A percentile compares a stretch with the other conserved stretches of the same genome.
These are phyloP conservation scores for Dromas ardeola DNA, from an alignment of 2,113 vertebrate species.

Conservation along the genomic window DNA sequence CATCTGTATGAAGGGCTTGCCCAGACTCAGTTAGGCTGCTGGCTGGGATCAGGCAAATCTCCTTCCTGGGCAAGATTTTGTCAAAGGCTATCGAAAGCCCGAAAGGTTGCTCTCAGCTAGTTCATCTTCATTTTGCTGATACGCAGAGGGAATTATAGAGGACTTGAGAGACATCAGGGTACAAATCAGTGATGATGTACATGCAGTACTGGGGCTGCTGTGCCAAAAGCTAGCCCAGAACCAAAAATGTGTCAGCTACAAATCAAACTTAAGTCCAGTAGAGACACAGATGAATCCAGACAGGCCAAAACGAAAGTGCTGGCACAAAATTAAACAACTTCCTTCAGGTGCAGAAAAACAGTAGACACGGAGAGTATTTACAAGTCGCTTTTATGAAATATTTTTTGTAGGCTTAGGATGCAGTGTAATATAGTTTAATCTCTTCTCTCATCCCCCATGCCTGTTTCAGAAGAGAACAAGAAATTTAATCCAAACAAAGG, in stretches of 20 bases:
- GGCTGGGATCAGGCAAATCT: not conserved
- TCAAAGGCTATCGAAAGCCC: not conserved
- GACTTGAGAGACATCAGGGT: not conserved
- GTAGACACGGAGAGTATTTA: not conserved
- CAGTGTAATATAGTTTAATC: slow-evolving; percentile 18
- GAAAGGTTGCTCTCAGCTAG: not conserved
- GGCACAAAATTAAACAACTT: not conserved
- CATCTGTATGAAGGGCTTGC: not conserved
- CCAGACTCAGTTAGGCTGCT: not conserved
- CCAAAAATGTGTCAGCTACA: slow-evolving; percentile 8
- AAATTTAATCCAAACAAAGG: slow-evolving; percentile 57
- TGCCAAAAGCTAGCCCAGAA: slow-evolving; percentile 20
- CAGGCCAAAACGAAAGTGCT: not conserved
- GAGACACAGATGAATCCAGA: not conserved
- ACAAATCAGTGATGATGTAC: not conserved
- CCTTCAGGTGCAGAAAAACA: not conserved
- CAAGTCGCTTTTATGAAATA: not conserved
- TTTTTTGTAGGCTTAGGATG: slow-evolving; percentile 1
- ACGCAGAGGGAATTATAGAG: not conserved
- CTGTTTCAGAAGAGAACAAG: slow-evolving; percentile 49
- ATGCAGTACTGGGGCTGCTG: not conserved
- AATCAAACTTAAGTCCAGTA: not conserved
- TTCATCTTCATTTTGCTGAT: slow-evolving; percentile 19
- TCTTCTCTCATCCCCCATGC: slow-evolving; percentile 10
- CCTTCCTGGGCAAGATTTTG: not conserved